These are phyloP conservation scores for Archocentrus centrarchus DNA, from an alignment of 2,113 vertebrate genomes.

Conservation along the genomic window DNA sequence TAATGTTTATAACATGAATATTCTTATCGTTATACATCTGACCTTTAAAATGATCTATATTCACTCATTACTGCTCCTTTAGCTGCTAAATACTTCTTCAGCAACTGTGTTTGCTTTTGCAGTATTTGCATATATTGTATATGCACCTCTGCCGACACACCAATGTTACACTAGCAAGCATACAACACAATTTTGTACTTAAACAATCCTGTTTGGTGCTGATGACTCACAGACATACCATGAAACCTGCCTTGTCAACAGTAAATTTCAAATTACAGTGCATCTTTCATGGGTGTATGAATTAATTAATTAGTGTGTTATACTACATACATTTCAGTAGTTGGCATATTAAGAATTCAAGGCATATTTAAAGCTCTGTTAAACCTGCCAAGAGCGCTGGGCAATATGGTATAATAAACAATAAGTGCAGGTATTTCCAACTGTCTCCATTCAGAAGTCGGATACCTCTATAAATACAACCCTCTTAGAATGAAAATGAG, in stretches of 20 bases:
- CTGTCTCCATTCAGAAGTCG: constrained; percentile 1
- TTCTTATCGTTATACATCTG: background rate
- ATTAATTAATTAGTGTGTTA: background rate
- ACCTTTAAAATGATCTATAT: too few species aligned
- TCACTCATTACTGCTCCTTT: too few species aligned
- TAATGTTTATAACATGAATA: background rate
- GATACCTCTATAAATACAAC: constrained; percentile 22
- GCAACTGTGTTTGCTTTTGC: background rate
- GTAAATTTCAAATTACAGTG: background rate
- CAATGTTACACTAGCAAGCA: background rate
- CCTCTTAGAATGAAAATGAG: constrained; percentile 53
- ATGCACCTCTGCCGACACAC: background rate
- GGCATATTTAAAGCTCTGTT: background rate
- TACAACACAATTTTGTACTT: background rate
- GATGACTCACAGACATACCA: background rate
- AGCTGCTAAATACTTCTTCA: background rate
- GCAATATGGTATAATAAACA: constrained; percentile 25
- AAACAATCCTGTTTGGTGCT: background rate
- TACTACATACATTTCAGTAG: background rate
- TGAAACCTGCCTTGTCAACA: background rate
- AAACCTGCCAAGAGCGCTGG: constrained; percentile 20
- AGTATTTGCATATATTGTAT: background rate
- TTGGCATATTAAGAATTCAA: constrained; percentile 1
- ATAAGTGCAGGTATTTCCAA: background rate
- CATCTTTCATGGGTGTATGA: background rate